Percentiles rank a stretch among this genome's conserved stretches.
phyloP scores from a whole-genome alignment of 2,113 vertebrate genomes.

The Ranitomeya imitator region DNA sequence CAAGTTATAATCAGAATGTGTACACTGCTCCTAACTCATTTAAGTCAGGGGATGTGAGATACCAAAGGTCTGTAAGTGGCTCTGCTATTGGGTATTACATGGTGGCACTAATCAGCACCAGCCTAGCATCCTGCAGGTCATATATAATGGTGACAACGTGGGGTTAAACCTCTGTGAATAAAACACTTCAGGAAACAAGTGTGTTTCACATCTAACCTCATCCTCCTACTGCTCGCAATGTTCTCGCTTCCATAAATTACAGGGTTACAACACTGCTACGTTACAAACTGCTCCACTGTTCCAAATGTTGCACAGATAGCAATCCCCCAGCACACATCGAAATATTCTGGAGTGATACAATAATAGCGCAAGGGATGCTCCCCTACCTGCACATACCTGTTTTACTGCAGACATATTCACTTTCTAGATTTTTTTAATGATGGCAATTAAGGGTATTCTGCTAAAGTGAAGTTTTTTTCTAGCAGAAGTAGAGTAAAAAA shows the following conservation, averaged over 20 bases:
- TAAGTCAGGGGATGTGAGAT: neutral
- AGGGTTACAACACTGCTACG: too few species aligned
- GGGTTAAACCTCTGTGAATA: neutral
- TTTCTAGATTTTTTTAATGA: too few species aligned
- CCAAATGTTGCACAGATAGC: too few species aligned
- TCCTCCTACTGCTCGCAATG: neutral
- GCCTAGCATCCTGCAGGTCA: neutral
- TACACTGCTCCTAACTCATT: constrained; percentile 36
- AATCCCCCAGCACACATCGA: too few species aligned
- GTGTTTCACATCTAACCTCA: neutral
- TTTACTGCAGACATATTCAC: too few species aligned
- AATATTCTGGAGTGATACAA: too few species aligned
- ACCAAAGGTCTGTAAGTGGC: neutral
- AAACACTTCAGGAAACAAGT: neutral
- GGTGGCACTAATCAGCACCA: neutral
- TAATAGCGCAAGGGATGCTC: too few species aligned
- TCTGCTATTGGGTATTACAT: neutral
- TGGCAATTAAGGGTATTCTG: too few species aligned
- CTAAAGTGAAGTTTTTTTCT: too few species aligned
- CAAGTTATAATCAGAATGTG: constrained; percentile 48
- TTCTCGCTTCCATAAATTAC: neutral
- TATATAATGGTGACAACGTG: neutral
- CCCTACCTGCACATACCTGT: too few species aligned
- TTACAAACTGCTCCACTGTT: too few species aligned
- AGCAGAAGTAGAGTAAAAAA: too few species aligned